Percentiles rank a stretch among this genome's conserved stretches.
These are phyloP conservation scores for Natator depressus DNA, from an alignment of 2,113 vertebrate species.

Conservation along the genomic window DNA sequence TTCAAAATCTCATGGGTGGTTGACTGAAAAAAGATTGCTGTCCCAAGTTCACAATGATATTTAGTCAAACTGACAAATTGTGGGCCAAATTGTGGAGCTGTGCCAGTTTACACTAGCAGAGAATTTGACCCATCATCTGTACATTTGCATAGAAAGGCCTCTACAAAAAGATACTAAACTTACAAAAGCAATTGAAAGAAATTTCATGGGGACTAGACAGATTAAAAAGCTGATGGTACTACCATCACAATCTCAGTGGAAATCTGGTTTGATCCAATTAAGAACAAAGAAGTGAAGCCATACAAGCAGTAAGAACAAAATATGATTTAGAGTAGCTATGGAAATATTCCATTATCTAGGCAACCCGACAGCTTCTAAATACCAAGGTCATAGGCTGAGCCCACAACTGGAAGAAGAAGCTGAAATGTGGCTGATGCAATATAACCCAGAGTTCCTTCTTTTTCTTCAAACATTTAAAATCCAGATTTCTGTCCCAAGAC, in stretches of 20 bases:
- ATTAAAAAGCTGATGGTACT: slow-evolving; percentile 21
- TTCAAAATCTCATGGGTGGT: neutral
- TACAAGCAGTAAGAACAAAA: neutral
- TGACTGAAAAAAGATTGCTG: neutral
- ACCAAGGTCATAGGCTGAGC: neutral
- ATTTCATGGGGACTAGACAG: slow-evolving; percentile 16
- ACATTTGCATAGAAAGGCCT: neutral
- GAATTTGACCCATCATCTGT: neutral
- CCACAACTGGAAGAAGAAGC: neutral
- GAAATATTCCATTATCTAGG: neutral
- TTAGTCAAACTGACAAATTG: slow-evolving; percentile 8
- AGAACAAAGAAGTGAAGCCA: neutral
- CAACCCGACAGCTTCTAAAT: neutral
- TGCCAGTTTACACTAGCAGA: neutral
- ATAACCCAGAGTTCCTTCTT: neutral
- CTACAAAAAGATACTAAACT: slow-evolving; percentile 11
- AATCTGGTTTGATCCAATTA: slow-evolving; percentile 52
- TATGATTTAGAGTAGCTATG: neutral
- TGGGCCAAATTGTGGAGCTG: neutral
- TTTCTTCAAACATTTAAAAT: neutral
- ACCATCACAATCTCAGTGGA: slow-evolving; percentile 16
- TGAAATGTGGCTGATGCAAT: neutral
- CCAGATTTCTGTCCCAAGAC: neutral
- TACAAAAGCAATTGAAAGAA: slow-evolving; percentile 6
- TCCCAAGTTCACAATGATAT: neutral